These are phyloP conservation scores for Tetrao urogallus DNA, from an alignment of 2,113 vertebrate species.

Conservation along the genomic window DNA sequence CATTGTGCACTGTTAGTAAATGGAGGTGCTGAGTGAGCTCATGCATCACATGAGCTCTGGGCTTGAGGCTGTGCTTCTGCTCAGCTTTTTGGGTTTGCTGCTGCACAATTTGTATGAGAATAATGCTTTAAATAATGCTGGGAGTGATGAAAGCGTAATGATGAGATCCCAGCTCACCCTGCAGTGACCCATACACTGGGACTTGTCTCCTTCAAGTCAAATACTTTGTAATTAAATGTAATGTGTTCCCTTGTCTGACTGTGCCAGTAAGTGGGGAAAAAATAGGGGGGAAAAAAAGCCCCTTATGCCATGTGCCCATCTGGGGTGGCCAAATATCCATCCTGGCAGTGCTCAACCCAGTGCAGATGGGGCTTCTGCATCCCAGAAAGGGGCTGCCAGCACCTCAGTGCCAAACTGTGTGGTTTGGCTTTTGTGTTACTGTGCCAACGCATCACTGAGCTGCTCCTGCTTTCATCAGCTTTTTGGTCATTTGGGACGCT, in stretches of 20 bases:
- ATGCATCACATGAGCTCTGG: background rate
- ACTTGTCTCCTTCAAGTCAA: background rate
- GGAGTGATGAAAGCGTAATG: accelerated
- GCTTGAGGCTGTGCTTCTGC: background rate
- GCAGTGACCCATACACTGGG: background rate
- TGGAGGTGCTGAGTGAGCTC: conserved; percentile 31
- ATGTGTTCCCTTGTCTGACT: background rate
- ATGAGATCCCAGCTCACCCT: background rate
- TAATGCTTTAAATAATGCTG: background rate
- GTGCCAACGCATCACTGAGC: background rate
- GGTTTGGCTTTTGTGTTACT: background rate
- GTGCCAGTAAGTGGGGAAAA: background rate
- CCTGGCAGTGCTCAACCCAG: background rate
- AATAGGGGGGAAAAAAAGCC: accelerated
- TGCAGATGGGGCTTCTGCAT: conserved; percentile 15
- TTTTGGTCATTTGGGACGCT: background rate
- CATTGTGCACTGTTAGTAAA: background rate
- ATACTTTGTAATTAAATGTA: background rate
- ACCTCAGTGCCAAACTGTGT: background rate
- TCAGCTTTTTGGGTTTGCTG: background rate
- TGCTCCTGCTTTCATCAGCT: background rate
- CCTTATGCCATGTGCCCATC: accelerated
- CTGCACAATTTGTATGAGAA: background rate
- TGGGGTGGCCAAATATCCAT: background rate
- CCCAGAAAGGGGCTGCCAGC: conserved; percentile 21